A percentile compares a stretch with the other conserved stretches of the same genome.
Conservation (phyloP, 2,113 vertebrate species). For the Lucifuga dentata region DNA sequence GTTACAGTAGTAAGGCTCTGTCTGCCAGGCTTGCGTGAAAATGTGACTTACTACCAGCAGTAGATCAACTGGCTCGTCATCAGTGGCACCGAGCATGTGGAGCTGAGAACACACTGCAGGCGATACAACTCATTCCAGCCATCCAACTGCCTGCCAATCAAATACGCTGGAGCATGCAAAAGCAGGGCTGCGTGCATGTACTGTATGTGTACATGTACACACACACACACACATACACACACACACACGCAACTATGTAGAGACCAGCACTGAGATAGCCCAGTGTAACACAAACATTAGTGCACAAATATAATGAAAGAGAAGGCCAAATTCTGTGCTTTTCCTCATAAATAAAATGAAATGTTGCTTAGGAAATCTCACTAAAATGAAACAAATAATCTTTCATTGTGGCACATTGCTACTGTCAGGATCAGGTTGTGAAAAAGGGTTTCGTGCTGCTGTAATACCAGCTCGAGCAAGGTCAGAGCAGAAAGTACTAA, state of each 20-base stretch:
- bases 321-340: background rate
- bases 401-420: constrained; percentile 12
- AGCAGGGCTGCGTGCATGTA: constrained; percentile 28
- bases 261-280: too few species aligned
- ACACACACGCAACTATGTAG: too few species aligned
- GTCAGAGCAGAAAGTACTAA: constrained; percentile 65
- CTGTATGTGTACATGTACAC: too few species aligned
- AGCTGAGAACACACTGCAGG: constrained; percentile 58
- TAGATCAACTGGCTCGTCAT: constrained; percentile 22
- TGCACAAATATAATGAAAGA: constrained; percentile 1
- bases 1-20: constrained; percentile 5
- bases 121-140: constrained; percentile 66
- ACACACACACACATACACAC: too few species aligned
- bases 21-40: constrained; percentile 8
- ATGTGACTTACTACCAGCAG: constrained; percentile 36
- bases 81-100: constrained; percentile 52
- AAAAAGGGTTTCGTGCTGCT: constrained; percentile 36
- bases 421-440: constrained; percentile 24
- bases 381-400: too few species aligned
- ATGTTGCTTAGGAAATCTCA: too few species aligned
- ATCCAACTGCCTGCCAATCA: constrained; percentile 70
- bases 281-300: background rate
- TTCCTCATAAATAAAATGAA: background rate
- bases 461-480: constrained; percentile 50
- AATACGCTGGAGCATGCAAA: constrained; percentile 19